These are phyloP conservation scores for Potamilus streckersoni DNA, from an alignment of 1,140 invertebrate species.

Conservation along the genomic window DNA sequence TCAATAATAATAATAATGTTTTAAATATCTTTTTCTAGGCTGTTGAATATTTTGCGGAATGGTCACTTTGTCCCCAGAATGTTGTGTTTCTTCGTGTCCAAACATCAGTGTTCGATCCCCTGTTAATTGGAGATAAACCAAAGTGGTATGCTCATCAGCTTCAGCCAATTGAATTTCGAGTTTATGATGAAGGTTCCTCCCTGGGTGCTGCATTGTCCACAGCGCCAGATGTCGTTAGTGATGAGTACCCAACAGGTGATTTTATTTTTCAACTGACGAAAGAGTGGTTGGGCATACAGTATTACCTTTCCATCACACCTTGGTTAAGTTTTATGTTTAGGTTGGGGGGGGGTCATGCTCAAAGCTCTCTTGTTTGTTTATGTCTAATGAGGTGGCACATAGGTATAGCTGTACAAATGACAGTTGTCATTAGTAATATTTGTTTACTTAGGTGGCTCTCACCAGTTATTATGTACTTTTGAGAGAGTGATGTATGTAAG, in stretches of 20 bases:
- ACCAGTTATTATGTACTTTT: no score
- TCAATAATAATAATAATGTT: background rate
- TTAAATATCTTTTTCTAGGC: conserved; percentile 74
- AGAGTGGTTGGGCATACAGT: no score
- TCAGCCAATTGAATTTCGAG: conserved; percentile 90
- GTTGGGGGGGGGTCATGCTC: no score
- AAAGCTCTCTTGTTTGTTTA: no score
- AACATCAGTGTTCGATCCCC: conserved; percentile 93
- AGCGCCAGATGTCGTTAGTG: conserved; percentile 63
- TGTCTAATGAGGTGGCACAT: no score
- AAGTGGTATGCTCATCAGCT: conserved; percentile 91
- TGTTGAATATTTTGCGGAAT: conserved; percentile 98
- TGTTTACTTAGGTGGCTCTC: no score
- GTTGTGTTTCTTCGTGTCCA: conserved; percentile 97
- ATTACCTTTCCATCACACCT: no score
- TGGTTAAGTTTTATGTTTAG: no score
- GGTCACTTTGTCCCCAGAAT: conserved; percentile 96
- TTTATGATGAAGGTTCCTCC: conserved; percentile 83
- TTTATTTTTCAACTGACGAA: no score
- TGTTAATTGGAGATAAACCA: conserved; percentile 95
- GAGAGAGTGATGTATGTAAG: no score
- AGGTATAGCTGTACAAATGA: no score
- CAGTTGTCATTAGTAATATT: no score
- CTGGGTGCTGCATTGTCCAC: conserved; percentile 63
- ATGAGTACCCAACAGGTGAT: conserved; percentile 82